Evolutionary conservation across 2,888 invertebrate genomes (phyloP).

Genomic region (Aphrophora alni): DNA sequence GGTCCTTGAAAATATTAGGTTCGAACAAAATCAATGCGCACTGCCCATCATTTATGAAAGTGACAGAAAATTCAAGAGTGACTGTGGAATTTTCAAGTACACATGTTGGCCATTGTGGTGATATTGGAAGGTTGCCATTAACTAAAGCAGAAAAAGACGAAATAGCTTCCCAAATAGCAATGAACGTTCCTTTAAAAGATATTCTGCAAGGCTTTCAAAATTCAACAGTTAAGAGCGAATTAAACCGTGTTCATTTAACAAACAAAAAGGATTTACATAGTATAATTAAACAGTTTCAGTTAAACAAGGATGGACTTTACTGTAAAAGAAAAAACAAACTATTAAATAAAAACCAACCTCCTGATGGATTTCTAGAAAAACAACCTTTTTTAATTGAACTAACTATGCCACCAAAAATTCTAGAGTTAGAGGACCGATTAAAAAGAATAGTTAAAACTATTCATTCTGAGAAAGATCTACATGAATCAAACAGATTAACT

Average conservation of each 20-base stretch:
- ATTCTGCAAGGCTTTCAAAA: slow-evolving; percentile 3
- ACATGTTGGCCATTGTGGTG: slow-evolving; percentile 18
- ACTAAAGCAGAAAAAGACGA: slow-evolving; percentile 13
- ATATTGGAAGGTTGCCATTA: slow-evolving; percentile 8
- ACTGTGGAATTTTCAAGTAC: slow-evolving; percentile 8
- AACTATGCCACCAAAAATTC: not conserved
- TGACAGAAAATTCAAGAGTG: slow-evolving; percentile 16
- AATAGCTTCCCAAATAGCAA: slow-evolving; percentile 11
- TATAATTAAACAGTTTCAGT: not conserved
- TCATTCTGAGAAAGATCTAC: not conserved
- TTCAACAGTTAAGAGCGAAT: not conserved
- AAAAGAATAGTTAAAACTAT: not conserved
- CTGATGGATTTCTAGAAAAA: not conserved
- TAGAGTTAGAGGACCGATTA: not conserved
- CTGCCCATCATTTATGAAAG: slow-evolving; percentile 22
- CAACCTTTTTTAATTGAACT: not conserved
- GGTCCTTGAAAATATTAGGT: slow-evolving; percentile 10
- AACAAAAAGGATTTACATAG: slow-evolving; percentile 16
- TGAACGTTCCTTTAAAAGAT: slow-evolving; percentile 21
- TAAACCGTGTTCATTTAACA: slow-evolving; percentile 2
- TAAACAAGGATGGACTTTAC: slow-evolving; percentile 7
- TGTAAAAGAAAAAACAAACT: not conserved
- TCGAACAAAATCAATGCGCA: slow-evolving; percentile 19
- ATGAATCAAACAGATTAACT: not conserved
- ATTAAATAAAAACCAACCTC: not conserved